phyloP scores from a whole-genome alignment of 1,140 invertebrate species.

The Rhyacophila brunnea region DNA sequence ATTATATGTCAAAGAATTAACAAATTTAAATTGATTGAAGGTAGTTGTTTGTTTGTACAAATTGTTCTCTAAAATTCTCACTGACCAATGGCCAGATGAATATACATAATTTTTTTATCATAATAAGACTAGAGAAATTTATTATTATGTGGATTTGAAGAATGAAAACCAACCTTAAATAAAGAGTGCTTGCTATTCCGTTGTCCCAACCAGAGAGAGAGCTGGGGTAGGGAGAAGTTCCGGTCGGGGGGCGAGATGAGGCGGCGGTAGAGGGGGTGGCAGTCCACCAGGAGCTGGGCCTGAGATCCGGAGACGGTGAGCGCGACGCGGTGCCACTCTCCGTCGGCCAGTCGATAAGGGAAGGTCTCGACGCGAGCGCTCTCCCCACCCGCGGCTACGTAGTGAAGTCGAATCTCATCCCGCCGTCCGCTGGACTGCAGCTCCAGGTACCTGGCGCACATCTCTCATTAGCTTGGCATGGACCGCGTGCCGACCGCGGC shows the following conservation, averaged over 20 bases:
- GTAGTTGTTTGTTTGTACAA: too few species aligned
- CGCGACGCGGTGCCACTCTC: conserved; percentile 82
- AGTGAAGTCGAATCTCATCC: conserved; percentile 79
- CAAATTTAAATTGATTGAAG: too few species aligned
- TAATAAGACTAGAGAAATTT: too few species aligned
- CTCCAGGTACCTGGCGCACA: conserved; percentile 75
- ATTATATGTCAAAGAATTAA: too few species aligned
- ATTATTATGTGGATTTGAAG: too few species aligned
- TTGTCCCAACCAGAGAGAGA: conserved; percentile 84
- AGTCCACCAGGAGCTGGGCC: conserved; percentile 82
- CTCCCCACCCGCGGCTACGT: conserved; percentile 62
- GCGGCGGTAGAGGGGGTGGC: conserved; percentile 78
- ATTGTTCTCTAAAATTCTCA: too few species aligned
- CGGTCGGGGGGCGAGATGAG: conserved; percentile 64
- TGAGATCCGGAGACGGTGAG: conserved; percentile 78
- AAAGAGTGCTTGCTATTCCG: conserved; percentile 80
- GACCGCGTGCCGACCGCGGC: background rate
- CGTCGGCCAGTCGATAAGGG: conserved; percentile 80
- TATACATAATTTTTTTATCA: too few species aligned
- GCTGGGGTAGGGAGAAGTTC: conserved; percentile 68
- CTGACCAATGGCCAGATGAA: too few species aligned
- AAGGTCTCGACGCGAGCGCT: conserved; percentile 79
- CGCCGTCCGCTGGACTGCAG: conserved; percentile 85
- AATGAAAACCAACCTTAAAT: conserved; percentile 82
- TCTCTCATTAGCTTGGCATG: background rate